Percentiles rank a stretch among this genome's conserved stretches.
Evolutionary conservation across 2,888 invertebrate species (phyloP).

Genomic region (Zygogramma bicolorata): DNA sequence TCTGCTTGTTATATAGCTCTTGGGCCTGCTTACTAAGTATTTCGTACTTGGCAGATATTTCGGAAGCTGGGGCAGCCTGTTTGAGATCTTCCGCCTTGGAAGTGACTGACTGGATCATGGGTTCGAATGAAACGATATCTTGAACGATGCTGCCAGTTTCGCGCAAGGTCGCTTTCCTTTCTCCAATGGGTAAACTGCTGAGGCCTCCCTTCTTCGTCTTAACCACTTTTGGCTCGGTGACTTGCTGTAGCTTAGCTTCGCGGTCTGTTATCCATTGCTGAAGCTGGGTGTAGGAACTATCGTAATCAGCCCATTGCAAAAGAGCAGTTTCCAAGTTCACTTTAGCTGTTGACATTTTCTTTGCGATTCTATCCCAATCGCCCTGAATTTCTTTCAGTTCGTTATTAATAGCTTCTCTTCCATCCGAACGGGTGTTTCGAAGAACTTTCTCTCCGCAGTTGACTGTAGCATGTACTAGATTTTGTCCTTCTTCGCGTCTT

Average conservation of each 20-base stretch:
- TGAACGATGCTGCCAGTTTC: constrained; percentile 95
- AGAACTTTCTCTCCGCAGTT: constrained; percentile 92
- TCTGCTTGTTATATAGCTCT: constrained; percentile 89
- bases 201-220: constrained; percentile 85
- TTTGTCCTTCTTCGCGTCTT: constrained; percentile 89
- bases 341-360: constrained; percentile 92
- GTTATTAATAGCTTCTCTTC: constrained; percentile 86
- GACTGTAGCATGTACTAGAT: constrained; percentile 86
- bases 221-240: constrained; percentile 85
- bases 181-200: constrained; percentile 83
- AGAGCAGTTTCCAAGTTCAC: constrained; percentile 91
- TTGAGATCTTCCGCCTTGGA: constrained; percentile 93
- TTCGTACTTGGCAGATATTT: constrained; percentile 92
- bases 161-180: constrained; percentile 88
- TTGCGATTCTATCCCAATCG: constrained; percentile 92
- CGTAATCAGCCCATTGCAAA: constrained; percentile 96
- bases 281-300: constrained; percentile 90
- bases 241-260: constrained; percentile 92
- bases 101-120: constrained; percentile 95
- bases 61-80: constrained; percentile 91
- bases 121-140: constrained; percentile 96
- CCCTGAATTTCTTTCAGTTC: constrained; percentile 91
- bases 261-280: constrained; percentile 96
- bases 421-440: constrained; percentile 89
- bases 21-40: constrained; percentile 90